Base-by-base conservation (phyloP, 2,888 invertebrate genomes). In the Yponomeuta plumbellus region DNA sequence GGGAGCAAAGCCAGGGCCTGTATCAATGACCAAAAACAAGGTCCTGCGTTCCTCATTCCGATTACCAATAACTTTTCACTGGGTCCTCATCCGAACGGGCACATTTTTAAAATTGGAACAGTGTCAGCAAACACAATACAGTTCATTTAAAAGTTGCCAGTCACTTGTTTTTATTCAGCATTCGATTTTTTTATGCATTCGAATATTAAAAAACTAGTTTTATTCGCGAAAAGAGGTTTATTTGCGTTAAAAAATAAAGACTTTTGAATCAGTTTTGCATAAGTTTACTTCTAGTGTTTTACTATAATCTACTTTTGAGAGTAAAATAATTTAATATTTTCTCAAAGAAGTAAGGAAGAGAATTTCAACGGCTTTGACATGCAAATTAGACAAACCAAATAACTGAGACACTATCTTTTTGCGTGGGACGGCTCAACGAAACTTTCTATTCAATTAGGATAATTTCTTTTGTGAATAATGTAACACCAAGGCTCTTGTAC, bases 31-130 rank as follows among this genome's bases (percentile, higher is more conserved):
- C 86, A 88, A 71, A 89, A 85, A 69, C 81, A 88, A 61, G 83
- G 81, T 72, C 85, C 76, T 70, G 83, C 85, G 83, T 80, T 79
- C 88, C 82, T 86, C 90, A 90, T 90, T 70, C 81, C 86, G 82
- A 69, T 68, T 69, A 75, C 71, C n/a, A 63, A 56, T 68, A 76
- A 76, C 72, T 73, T 73, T 78, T 79, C 73, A 76, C 78, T 74
- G 61, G 70, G 56, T 68, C 70, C 71, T 80, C 79, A 83, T 74
- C 80, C 78, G 68, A 78, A 81, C 79, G 76, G 79, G 78, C 80
- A 73, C 84, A 85, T 86, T 79, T 77, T 72, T 23, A 52, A 34
- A 52, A 17, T 52, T 17, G 44, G 17, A 52, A 52, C 44, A 52
- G 44, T 52, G n/a, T 26, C 26, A 34, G 23, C 22, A 20, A 34